These are phyloP conservation scores for Cephalophus harveyi DNA, from an alignment of 2,113 vertebrate genomes.

Conservation along the genomic window DNA sequence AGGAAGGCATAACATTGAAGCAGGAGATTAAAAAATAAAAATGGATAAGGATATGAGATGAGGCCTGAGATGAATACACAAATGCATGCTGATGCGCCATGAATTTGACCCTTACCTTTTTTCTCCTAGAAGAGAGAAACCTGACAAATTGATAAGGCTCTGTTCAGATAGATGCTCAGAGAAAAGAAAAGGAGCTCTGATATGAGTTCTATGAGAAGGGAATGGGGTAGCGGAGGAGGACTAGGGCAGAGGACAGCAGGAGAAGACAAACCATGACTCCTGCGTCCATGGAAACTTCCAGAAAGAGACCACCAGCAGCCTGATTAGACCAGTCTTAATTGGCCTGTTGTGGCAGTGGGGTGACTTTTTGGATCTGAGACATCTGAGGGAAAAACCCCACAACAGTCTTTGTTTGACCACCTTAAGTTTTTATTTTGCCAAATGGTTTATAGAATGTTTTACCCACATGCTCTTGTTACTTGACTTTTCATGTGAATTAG, in stretches of 20 bases:
- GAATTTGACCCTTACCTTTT: not conserved
- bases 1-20: not conserved
- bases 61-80: not conserved
- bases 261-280: not conserved
- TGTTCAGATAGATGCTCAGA: not conserved
- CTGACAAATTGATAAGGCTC: not conserved
- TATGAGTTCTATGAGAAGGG: not conserved
- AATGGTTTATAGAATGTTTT: not conserved
- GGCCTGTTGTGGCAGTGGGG: not conserved
- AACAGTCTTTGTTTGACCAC: not conserved
- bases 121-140: not conserved
- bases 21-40: not conserved
- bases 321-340: not conserved
- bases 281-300: not conserved
- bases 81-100: not conserved
- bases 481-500: not conserved
- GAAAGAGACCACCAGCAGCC: not conserved
- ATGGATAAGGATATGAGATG: not conserved
- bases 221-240: not conserved
- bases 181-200: not conserved
- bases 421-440: not conserved
- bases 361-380: not conserved
- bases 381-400: not conserved
- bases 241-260: not conserved
- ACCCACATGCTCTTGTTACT: not conserved